These are phyloP conservation scores for Globodera rostochiensis DNA, from an alignment of 1,140 invertebrate genomes.

Conservation along the genomic window DNA sequence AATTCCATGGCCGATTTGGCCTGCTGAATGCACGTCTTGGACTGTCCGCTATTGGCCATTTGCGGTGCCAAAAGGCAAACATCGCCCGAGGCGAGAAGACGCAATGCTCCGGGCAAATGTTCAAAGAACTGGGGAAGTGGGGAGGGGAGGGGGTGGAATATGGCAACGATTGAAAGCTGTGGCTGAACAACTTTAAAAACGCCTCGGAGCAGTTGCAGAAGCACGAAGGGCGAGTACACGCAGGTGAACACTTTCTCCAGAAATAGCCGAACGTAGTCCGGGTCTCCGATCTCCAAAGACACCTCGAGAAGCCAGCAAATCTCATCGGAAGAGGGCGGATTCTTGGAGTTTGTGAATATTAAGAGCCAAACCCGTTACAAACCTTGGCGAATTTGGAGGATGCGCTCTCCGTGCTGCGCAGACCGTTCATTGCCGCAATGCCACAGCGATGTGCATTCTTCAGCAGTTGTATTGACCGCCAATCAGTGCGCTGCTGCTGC, in stretches of 20 bases:
- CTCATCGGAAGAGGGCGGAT: constrained; percentile 40
- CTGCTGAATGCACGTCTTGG: constrained; percentile 25
- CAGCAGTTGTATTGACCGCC: neutral
- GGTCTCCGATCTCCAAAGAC: constrained; percentile 38
- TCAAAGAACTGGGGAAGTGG: constrained; percentile 12
- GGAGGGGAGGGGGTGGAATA: neutral
- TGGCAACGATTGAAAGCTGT: no score
- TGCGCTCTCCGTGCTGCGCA: constrained; percentile 42
- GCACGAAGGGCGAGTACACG: constrained; percentile 37
- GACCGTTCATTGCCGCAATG: constrained; percentile 45
- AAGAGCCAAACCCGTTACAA: neutral
- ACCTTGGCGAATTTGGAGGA: constrained; percentile 45
- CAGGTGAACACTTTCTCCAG: constrained; percentile 42
- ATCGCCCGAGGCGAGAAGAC: constrained; percentile 10
- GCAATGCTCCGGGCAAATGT: constrained; percentile 17
- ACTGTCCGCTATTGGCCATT: constrained; percentile 12
- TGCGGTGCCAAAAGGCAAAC: constrained; percentile 1
- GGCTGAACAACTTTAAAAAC: constrained; percentile 17
- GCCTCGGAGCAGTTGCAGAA: constrained; percentile 32
- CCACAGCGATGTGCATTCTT: constrained; percentile 40
- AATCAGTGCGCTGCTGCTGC: constrained; percentile 18
- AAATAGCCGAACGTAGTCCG: constrained; percentile 35
- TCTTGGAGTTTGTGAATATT: neutral
- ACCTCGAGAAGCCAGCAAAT: constrained; percentile 43
- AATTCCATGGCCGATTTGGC: constrained; percentile 16